A percentile compares a stretch with the other conserved stretches of the same genome.
Conservation (phyloP, 2,797 vertebrate genomes). For the Semaprochilodus insignis region DNA sequence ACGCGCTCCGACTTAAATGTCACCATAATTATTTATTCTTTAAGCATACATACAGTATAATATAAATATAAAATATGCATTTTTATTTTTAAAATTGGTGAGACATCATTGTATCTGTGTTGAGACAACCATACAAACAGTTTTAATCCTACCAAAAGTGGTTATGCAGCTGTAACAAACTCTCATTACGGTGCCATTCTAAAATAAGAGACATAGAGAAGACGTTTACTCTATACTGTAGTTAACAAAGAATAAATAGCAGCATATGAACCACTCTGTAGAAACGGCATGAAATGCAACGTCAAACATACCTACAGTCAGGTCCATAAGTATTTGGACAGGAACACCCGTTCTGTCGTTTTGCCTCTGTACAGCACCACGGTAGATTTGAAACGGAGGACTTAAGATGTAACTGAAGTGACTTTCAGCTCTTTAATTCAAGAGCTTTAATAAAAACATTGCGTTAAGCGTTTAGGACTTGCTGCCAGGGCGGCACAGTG, state of each 20-base stretch:
- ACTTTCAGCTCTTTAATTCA: too few relatives aligned
- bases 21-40: constrained; percentile 86
- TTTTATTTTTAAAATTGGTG: constrained; percentile 85
- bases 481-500: too few relatives aligned
- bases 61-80: constrained; percentile 91
- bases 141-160: constrained; percentile 91
- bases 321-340: too few relatives aligned
- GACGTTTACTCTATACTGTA: constrained; percentile 61
- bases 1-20: constrained; percentile 73
- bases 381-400: too few relatives aligned
- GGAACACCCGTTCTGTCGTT: too few relatives aligned
- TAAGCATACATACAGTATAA: constrained; percentile 86
- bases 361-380: too few relatives aligned
- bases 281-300: constrained; percentile 75
- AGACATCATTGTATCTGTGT: constrained; percentile 90
- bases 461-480: too few relatives aligned
- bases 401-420: too few relatives aligned
- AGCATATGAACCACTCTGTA: constrained; percentile 77
- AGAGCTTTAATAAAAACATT: too few relatives aligned
- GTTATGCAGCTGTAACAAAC: constrained; percentile 93
- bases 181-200: constrained; percentile 86
- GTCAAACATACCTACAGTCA: constrained; percentile 71
- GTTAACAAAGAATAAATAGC: constrained; percentile 79
- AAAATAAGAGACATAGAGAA: constrained; percentile 82
- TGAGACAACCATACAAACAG: constrained; percentile 86